Evolutionary conservation across 2,113 vertebrate species (phyloP), one percentile per base, ranked within the genome.

Genomic region (Nestor notabilis): DNA sequence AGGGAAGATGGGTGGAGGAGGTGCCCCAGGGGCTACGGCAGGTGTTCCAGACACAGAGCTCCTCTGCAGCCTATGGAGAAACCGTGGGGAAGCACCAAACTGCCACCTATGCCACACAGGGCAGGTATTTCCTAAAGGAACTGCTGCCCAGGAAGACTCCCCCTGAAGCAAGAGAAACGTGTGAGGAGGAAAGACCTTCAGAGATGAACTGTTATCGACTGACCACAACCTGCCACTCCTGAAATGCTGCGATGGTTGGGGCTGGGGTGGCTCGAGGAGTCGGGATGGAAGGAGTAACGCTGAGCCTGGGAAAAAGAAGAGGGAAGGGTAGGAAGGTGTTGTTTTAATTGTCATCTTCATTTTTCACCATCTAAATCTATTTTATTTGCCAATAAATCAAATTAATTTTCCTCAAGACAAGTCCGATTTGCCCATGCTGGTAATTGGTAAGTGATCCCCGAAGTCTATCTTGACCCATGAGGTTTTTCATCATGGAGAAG

Each of bases 31-130:
- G 13, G 16, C 37, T 1, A 1, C 28, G 20, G 44, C 23, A 18
- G 29, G 18, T 7, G 41, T 71, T 65, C 27, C 74, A 58, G 55
- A n/a, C 55, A 58, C 33, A 58, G 33, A 4, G 4, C 55, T n/a
- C 9, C 55, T 33, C 49, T 17, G 35, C 41, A 49, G 55, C 47
- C 88, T 28, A 44, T 5, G 58, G 41, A 10, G n/a, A 77, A 7
- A 27, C 25, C 7, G 0, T 2, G 0, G 14, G 23, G 29, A 7
- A 47, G 17, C 19, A 47, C 11, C 50, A 43, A 1, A 50, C 31
- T 14, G 50, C 50, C 50, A 60, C 18, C 56, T 1, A 3, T 1
- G 27, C 17, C 4, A 5, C 17, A 44, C 11, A 27, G 19, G 25
- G 25, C 11, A 6, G 29, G 2, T 55, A 18, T 27, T 33, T 85